phyloP scores from a whole-genome alignment of 2,113 vertebrate species.

The Carassius auratus region DNA sequence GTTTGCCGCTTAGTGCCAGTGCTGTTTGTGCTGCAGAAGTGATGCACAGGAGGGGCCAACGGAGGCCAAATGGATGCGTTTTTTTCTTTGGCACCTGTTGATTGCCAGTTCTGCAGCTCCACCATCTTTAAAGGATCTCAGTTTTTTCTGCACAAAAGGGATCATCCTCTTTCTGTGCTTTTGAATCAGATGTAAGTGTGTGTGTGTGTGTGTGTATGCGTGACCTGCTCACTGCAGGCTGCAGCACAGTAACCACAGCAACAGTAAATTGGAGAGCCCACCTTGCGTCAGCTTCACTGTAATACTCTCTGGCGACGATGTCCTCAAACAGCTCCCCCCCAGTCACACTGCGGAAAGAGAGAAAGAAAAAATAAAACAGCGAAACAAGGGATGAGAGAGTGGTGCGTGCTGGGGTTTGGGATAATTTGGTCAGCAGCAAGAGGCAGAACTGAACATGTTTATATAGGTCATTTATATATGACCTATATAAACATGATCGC shows the following conservation, averaged over 20 bases:
- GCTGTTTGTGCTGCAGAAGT: background rate
- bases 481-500: background rate
- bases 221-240: constrained; percentile 52
- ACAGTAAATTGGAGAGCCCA: constrained; percentile 67
- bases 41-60: constrained; percentile 9
- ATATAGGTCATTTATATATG: too few relatives aligned
- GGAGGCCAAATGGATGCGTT: constrained; percentile 21
- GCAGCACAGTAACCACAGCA: constrained; percentile 59
- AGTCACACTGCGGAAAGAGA: constrained; percentile 74
- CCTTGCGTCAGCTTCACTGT: constrained; percentile 99
- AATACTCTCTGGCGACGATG: constrained; percentile 99
- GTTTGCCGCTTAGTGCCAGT: background rate
- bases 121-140: constrained; percentile 47
- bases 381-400: constrained; percentile 12
- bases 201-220: constrained; percentile 29
- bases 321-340: constrained; percentile 99
- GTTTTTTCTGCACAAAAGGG: constrained; percentile 44
- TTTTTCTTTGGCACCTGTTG: constrained; percentile 46
- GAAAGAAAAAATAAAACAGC: background rate
- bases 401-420: constrained; percentile 19
- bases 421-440: constrained; percentile 33
- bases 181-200: constrained; percentile 41
- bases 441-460: constrained; percentile 4
- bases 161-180: constrained; percentile 43
- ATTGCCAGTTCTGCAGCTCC: constrained; percentile 42